Percentiles rank a stretch among this genome's conserved stretches.
Conservation (phyloP, 2,797 vertebrate species). For the Semaprochilodus insignis region DNA sequence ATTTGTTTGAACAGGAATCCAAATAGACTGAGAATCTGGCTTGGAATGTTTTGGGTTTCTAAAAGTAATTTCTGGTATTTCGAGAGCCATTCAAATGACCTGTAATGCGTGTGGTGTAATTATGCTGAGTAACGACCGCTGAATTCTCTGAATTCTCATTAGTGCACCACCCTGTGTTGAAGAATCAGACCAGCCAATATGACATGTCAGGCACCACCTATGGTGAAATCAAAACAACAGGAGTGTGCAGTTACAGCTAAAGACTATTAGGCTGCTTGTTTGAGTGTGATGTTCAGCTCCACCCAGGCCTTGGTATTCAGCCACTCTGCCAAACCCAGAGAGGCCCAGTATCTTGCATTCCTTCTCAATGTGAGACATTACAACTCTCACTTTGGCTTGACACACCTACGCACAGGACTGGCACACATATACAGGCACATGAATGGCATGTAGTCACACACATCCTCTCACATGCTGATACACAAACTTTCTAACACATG, state of each 20-base stretch:
- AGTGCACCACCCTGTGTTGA: not conserved
- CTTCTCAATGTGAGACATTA: constrained; percentile 33
- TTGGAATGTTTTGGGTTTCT: not conserved
- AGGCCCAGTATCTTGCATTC: constrained; percentile 47
- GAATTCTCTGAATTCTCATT: not conserved
- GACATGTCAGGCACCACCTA: not conserved
- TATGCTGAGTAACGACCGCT: constrained; percentile 5
- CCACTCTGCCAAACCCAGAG: constrained; percentile 38
- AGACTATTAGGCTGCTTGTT: not conserved
- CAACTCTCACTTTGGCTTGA: not conserved
- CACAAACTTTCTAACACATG: not conserved
- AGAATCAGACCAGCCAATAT: not conserved
- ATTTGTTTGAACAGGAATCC: not conserved
- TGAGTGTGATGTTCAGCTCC: constrained; percentile 35
- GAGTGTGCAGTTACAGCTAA: not conserved
- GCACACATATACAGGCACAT: not conserved
- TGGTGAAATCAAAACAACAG: constrained; percentile 32
- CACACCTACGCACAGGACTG: constrained; percentile 20
- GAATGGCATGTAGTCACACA: not conserved
- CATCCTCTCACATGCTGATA: not conserved
- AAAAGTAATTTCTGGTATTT: not conserved
- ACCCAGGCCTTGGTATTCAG: constrained; percentile 51
- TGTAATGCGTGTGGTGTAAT: constrained; percentile 15
- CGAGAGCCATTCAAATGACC: not conserved
- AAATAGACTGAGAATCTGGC: not conserved